Conservation (phyloP, 2,113 vertebrate genomes). For the Benitochromis conjunctus region DNA sequence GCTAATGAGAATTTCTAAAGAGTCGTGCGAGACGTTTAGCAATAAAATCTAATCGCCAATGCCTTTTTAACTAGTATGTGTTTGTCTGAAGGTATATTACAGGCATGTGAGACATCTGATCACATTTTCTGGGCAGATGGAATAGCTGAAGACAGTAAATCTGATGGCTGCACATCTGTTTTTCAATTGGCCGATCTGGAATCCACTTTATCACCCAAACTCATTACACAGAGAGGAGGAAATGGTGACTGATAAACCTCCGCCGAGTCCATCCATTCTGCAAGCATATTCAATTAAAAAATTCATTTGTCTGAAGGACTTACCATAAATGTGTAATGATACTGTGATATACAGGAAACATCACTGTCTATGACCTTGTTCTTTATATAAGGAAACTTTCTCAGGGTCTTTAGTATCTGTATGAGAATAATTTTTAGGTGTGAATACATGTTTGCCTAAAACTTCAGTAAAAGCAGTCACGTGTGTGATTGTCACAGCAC, state of each 20-base stretch:
- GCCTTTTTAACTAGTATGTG: background rate
- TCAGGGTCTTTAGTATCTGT: background rate
- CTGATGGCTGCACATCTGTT: conserved; percentile 29
- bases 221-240: conserved; percentile 10
- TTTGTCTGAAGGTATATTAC: background rate
- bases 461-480: background rate
- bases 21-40: background rate
- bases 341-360: conserved; percentile 44
- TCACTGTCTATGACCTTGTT: conserved; percentile 13
- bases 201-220: background rate
- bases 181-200: conserved; percentile 3
- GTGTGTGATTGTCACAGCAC: background rate
- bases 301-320: conserved; percentile 30
- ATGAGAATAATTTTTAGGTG: background rate
- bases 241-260: conserved; percentile 34
- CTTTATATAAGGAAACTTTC: conserved; percentile 14
- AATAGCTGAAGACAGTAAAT: background rate
- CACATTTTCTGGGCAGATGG: background rate
- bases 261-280: conserved; percentile 15
- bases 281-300: conserved; percentile 49
- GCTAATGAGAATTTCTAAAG: background rate
- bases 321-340: conserved; percentile 44
- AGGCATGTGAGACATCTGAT: background rate
- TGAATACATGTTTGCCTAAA: background rate
- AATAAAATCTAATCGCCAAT: background rate